Base-by-base conservation (phyloP, 2,113 vertebrate genomes). In the Arenaria interpres region DNA sequence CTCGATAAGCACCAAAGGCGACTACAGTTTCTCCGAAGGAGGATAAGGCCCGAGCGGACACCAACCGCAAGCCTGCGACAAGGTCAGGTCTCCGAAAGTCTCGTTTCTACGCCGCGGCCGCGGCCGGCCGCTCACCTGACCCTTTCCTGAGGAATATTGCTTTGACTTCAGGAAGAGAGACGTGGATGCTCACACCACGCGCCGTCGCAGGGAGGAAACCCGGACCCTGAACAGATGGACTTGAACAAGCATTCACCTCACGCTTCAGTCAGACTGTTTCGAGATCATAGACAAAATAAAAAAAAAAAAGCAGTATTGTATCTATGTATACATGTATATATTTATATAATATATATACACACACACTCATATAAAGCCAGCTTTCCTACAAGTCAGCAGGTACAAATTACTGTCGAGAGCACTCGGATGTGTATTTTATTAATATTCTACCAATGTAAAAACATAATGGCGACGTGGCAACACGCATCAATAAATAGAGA, bases 291-390 rank as follows among this genome's bases (percentile, higher is more conserved):
- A 98, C 95, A 96, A 93, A 96, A 91, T 85, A 77, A 95, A 95
- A 97, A 96, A 95, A 97, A 97, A 96, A 97, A 98, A 97, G 97
- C 97, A 98, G 97, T 95, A 96, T n/a, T 98, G 97, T 97, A 94
- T 97, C 98, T 98, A 98, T 98, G 98, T 98, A 97, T 98, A 97
- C 98, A 98, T 98, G 96, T 98, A 98, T 97, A 93, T 97, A 97
- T 97, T 97, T 97, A 98, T 97, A 96, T 94, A 96, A 97, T 97
- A 98, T 98, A 97, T 95, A 96, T 97, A 97, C 97, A 98, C 98
- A 98, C 90, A 94, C 85, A 92, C 93, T 88, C 79, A 69, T 85
- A 95, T 82, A 97, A 86, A 96, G 96, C 97, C 96, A 96, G 96
- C 88, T 97, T 98, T 97, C 96, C 97, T 97, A 97, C 96, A 96